Base-by-base conservation (phyloP, 1,140 invertebrate genomes). In the Chionoecetes opilio region DNA sequence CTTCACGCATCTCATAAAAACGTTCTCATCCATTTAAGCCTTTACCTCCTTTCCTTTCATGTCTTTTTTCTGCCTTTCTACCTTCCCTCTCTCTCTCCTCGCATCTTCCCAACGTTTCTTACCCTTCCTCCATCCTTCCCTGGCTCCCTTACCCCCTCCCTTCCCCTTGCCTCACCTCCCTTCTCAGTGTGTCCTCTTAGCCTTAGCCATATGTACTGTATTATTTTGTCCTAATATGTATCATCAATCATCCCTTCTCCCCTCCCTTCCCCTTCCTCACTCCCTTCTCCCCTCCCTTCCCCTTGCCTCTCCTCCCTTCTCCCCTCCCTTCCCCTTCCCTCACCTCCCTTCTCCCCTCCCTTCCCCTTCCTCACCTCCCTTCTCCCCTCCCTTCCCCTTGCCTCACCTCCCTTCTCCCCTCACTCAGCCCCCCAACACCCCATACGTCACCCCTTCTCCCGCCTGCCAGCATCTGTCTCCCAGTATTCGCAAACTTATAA, bases 381-480 rank as follows among this genome's bases (percentile, higher is more conserved):
- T 32, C 75, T 38, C 21, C 75, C 37, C 75, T 82, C 82, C 38
- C 63, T 35, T 26, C 35, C 31, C 29, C 32, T 26, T n/a, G n/a
- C n/a, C n/a, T n/a, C 46, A 17, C 9, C 46, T 46, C 89, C 34
- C 32, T 91, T 26, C 46, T 46, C n/a, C 89, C 46, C 5, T 29
- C 37, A 1, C 89, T 38, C 87, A 21, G 14, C 8, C 37, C 37
- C 26, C 26, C 89, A 46, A 31, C 17, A 37, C 75, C 38, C 34
- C 91, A 35, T 35, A 34, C 53, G 14, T 32, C 75, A 53, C 26
- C 63, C 41, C 91, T 82, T 82, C 91, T 63, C 91, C 75, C 26
- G 29, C 91, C 75, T 35, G 31, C 37, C 32, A 35, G 35, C 91
- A 46, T 90, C 88, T n/a, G 46, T 90, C 88, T 90, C 88, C 46